Evolutionary conservation across 1,140 invertebrate genomes (phyloP).

Genomic region (Wasmannia auropunctata): DNA sequence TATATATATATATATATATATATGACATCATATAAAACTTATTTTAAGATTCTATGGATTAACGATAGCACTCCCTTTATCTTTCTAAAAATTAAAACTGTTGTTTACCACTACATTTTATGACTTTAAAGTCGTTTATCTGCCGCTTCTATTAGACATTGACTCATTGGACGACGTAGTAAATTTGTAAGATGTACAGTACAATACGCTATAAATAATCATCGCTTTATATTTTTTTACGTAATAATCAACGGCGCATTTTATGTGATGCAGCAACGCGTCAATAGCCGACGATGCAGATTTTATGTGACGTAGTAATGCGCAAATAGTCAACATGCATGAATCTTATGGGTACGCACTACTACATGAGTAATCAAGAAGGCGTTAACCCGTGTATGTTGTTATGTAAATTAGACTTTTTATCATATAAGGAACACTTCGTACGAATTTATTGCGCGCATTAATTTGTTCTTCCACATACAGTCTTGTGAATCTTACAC

Average conservation of each 20-base stretch:
- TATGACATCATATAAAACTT: background rate
- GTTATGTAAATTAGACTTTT: slow-evolving; percentile 33
- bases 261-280: background rate
- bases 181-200: background rate
- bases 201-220: slow-evolving; percentile 36
- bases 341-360: background rate
- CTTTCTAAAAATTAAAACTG: slow-evolving; percentile 1
- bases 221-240: slow-evolving; percentile 3
- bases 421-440: slow-evolving; percentile 7
- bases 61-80: background rate
- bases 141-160: background rate
- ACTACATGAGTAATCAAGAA: slow-evolving; percentile 1
- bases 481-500: slow-evolving; percentile 3
- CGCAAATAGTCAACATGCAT: background rate
- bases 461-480: background rate
- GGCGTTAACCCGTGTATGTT: slow-evolving; percentile 17
- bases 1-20: background rate
- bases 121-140: background rate
- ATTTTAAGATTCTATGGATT: background rate
- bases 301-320: slow-evolving; percentile 20
- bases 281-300: background rate
- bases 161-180: background rate
- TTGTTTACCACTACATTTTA: background rate
- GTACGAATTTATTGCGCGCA: slow-evolving; percentile 5
- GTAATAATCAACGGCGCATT: slow-evolving; percentile 1